phyloP scores from a whole-genome alignment of 2,797 vertebrate genomes.

The Protosalanx chinensis region DNA sequence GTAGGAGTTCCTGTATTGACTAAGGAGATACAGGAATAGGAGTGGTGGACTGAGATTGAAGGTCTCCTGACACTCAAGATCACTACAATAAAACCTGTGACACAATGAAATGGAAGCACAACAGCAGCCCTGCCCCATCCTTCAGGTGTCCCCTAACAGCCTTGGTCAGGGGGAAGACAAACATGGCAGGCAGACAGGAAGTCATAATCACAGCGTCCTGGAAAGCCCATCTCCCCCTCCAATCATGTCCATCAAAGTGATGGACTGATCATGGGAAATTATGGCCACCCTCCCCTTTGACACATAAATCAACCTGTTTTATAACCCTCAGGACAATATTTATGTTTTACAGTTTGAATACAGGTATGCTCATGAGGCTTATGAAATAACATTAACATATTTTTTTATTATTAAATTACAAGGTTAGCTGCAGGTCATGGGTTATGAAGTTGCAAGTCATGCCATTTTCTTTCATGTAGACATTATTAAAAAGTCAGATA shows the following conservation, averaged over 20 bases:
- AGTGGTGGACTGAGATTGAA: slow-evolving; percentile 36
- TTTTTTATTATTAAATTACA: not conserved
- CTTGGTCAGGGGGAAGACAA: slow-evolving; percentile 32
- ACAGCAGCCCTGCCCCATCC: slow-evolving; percentile 34
- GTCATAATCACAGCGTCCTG: slow-evolving; percentile 28
- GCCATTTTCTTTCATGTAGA: no score
- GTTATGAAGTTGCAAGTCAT: not conserved
- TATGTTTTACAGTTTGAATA: slow-evolving; percentile 32
- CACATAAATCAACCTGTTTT: slow-evolving; percentile 45
- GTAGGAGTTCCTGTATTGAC: slow-evolving; percentile 19
- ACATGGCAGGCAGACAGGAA: slow-evolving; percentile 39
- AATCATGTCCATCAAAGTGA: slow-evolving; percentile 53
- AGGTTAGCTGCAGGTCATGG: slow-evolving; percentile 12
- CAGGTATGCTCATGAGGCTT: slow-evolving; percentile 12
- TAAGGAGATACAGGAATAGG: not conserved
- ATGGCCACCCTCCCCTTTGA: slow-evolving; percentile 38
- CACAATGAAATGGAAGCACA: slow-evolving; percentile 44
- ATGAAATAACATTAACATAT: slow-evolving; percentile 28
- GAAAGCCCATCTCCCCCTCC: slow-evolving; percentile 17
- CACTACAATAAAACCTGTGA: slow-evolving; percentile 52
- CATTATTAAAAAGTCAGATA: no score
- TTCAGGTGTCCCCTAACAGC: slow-evolving; percentile 34
- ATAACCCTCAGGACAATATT: slow-evolving; percentile 34
- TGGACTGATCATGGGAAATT: slow-evolving; percentile 37
- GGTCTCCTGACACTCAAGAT: slow-evolving; percentile 47